Base-by-base conservation (phyloP, 35 echinoderm and acorn worm genomes). In the Ophiothrix spiculata region DNA sequence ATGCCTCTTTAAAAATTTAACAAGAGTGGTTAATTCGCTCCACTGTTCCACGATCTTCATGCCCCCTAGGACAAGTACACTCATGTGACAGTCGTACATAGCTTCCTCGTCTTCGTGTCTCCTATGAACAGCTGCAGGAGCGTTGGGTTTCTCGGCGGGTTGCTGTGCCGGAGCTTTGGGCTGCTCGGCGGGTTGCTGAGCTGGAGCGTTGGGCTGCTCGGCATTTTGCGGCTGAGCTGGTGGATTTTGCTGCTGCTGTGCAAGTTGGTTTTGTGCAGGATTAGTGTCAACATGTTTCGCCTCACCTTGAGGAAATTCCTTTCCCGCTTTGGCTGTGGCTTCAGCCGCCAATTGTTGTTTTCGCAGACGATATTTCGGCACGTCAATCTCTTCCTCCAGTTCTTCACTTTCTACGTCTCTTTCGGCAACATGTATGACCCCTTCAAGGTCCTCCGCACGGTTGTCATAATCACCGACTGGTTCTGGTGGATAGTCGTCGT, bases 231-330 rank as follows among this genome's bases (percentile, higher is more conserved):
- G 60, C 60, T 69, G 17, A 54, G 21, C 21, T 11, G 45, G 45
- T 69, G 60, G 60, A 69, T 69, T 69, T 28, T 69, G 60, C 42
- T 49, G n/a, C n/a, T n/a, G n/a, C n/a, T n/a, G n/a, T n/a, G n/a
- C n/a, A n/a, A n/a, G n/a, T n/a, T n/a, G n/a, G n/a, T n/a, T n/a
- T n/a, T n/a, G n/a, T n/a, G n/a, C n/a, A n/a, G n/a, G n/a, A n/a
- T 49, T 49, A 49, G 42, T 6, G 42, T 49, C 19, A 6, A 49
- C 42, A 49, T 19, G 6, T 10, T 49, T 19, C 42, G 42, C 6
- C 6, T 49, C 19, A 49, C 42, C 42, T 19, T 49, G 42, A 6
- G 42, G 42, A 10, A 19, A 49, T 49, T 49, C n/a, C n/a, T n/a
- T n/a, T n/a, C n/a, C n/a, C 19, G 42, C 42, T 49, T 6, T 19